Base-by-base conservation (phyloP, 2,888 invertebrate genomes). In the Cerceris rybyensis region DNA sequence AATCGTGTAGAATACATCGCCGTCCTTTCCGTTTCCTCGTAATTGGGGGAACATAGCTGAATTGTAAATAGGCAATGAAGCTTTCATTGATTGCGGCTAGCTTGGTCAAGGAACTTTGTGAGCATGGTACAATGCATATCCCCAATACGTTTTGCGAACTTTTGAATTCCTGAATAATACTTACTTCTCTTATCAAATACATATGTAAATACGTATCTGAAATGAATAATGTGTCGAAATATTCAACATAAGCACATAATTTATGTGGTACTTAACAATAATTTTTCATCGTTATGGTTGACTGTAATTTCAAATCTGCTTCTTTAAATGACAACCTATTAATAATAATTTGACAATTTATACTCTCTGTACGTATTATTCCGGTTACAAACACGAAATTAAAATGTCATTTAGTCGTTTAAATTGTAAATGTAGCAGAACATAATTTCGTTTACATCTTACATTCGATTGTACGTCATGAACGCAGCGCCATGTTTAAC, bases 21-120 rank as follows among this genome's bases (percentile, higher is more conserved):
- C 66, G 43, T 66, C 43, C 66, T 66, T 66, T 57, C 55, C 55
- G 55, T 66, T 46, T 66, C 54, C 66, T 57, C 66, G 55, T 55
- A 66, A 46, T 55, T 17, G 43, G 17, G 14, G 49, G 49, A 11
- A 57, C 66, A 55, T 66, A 55, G 55, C 42, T 66, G 55, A 46
- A 55, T 39, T 57, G 66, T 55, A 66, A 66, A 66, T 57, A 66
- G 43, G 28, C 55, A 43, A 42, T 14, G 50, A 46, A 50, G 59
- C 52, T 28, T 17, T 43, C 54, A 60, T 57, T 11, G 13, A 9
- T 59, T 42, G 59, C 11, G 42, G n/a, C 42, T 16, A 61, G 61
- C 61, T 49, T 17, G 46, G 49, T 49, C 61, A 46, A 43, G 17
- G 66, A 66, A 66, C 17, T n/a, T 46, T 57, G 7, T 39, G 11